phyloP scores from a whole-genome alignment of 2,797 vertebrate species.

The Rallus crepitans region DNA sequence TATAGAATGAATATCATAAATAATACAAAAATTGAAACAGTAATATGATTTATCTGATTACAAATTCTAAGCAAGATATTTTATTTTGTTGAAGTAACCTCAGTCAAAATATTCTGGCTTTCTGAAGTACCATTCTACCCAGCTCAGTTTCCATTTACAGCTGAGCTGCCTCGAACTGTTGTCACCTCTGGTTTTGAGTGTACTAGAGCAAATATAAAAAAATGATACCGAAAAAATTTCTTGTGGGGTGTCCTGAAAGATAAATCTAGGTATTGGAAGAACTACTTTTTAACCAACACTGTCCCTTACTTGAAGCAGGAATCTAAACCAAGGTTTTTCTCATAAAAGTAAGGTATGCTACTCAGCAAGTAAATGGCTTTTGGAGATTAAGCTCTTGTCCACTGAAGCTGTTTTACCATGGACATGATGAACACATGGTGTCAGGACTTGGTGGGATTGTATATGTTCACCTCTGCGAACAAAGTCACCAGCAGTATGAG shows the following conservation, averaged over 20 bases:
- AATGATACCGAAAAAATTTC: not conserved
- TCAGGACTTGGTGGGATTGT: not conserved
- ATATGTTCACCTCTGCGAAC: not conserved
- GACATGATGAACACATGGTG: not conserved
- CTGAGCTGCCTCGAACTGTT: not conserved
- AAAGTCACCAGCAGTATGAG: not conserved
- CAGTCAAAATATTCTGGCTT: not conserved
- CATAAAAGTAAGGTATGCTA: not conserved
- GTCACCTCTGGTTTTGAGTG: not conserved
- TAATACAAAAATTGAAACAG: not conserved
- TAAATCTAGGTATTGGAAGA: not conserved
- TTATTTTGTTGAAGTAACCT: not conserved
- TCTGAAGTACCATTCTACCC: not conserved
- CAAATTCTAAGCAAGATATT: not conserved
- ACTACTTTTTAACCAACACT: not conserved
- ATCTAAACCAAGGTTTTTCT: fast-evolving
- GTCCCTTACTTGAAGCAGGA: not conserved
- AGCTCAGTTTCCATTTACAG: not conserved
- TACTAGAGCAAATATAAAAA: not conserved
- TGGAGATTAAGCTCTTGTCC: not conserved
- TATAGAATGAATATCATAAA: not conserved
- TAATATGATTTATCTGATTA: not conserved
- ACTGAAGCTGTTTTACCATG: not conserved
- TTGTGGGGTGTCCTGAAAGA: not conserved
- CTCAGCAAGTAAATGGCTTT: not conserved